Evolutionary conservation across 1,140 invertebrate species (phyloP).

Genomic region (Medauroidea extradentata): DNA sequence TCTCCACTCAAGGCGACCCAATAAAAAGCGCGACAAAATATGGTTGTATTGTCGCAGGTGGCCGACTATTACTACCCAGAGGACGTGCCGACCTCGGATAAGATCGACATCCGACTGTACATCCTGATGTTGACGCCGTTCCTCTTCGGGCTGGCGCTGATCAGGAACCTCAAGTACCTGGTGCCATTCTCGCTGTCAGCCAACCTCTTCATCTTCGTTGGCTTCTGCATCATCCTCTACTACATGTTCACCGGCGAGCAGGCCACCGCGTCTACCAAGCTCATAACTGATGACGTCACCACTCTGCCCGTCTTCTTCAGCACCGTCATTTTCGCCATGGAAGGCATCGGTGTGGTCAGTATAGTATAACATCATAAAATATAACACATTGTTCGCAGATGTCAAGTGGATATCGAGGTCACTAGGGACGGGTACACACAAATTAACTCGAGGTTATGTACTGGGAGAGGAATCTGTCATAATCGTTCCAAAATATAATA

Average conservation of each 20-base stretch:
- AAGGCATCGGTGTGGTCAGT: constrained; percentile 68
- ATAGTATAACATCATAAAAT: too few species aligned
- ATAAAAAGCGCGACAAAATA: too few species aligned
- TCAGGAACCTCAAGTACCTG: constrained; percentile 65
- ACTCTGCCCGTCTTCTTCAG: constrained; percentile 42
- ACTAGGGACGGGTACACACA: too few species aligned
- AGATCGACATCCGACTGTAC: constrained; percentile 47
- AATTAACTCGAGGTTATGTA: too few species aligned
- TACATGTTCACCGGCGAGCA: constrained; percentile 55
- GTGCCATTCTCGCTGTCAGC: constrained; percentile 71
- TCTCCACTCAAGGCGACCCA: too few species aligned
- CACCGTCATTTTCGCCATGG: constrained; percentile 76
- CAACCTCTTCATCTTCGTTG: constrained; percentile 61
- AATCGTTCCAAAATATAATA: too few species aligned
- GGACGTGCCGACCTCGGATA: constrained; percentile 18
- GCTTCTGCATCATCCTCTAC: constrained; percentile 65
- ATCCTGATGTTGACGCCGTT: constrained; percentile 56
- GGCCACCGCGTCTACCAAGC: not conserved
- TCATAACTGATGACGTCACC: not conserved
- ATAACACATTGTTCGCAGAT: too few species aligned
- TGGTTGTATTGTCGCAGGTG: too few species aligned
- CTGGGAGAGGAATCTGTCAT: too few species aligned
- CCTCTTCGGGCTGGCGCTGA: constrained; percentile 57
- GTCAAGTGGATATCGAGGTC: too few species aligned
- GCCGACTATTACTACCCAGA: constrained; percentile 6